Percentiles rank a stretch among this genome's conserved stretches.
These are phyloP conservation scores for Pelecanus crispus DNA, from an alignment of 2,113 vertebrate species.

Conservation along the genomic window DNA sequence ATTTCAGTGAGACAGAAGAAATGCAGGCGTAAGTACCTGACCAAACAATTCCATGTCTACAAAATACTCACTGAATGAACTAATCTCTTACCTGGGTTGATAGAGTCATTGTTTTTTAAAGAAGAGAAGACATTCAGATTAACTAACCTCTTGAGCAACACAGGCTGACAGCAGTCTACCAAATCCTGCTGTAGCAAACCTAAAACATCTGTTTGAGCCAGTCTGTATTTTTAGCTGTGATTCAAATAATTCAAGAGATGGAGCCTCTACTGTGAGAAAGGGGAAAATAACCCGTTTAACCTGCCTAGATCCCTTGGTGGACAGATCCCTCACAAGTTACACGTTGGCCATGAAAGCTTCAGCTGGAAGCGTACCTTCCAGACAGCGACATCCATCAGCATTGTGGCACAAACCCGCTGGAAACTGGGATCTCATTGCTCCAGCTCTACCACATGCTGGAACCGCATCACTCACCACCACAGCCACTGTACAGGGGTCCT, in stretches of 20 bases:
- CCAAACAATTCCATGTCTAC: neutral
- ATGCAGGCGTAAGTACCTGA: neutral
- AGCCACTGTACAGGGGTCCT: neutral
- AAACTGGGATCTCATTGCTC: rapidly evolving
- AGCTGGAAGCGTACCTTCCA: neutral
- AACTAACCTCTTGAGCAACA: neutral
- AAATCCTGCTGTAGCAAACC: neutral
- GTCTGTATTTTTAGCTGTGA: neutral
- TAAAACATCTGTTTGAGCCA: neutral
- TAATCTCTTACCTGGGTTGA: neutral
- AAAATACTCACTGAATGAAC: neutral
- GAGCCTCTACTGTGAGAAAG: neutral
- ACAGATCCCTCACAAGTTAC: neutral
- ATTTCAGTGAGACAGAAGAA: neutral
- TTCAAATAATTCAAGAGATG: neutral
- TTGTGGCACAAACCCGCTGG: neutral
- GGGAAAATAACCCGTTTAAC: neutral
- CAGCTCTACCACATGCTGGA: neutral
- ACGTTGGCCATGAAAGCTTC: rapidly evolving
- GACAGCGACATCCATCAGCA: neutral
- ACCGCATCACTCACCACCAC: rapidly evolving
- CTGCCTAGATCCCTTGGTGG: neutral
- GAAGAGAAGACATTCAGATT: neutral
- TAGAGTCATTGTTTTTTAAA: neutral
- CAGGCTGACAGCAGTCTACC: neutral